phyloP scores from a whole-genome alignment of 2,113 vertebrate genomes.

The Zingel zingel region DNA sequence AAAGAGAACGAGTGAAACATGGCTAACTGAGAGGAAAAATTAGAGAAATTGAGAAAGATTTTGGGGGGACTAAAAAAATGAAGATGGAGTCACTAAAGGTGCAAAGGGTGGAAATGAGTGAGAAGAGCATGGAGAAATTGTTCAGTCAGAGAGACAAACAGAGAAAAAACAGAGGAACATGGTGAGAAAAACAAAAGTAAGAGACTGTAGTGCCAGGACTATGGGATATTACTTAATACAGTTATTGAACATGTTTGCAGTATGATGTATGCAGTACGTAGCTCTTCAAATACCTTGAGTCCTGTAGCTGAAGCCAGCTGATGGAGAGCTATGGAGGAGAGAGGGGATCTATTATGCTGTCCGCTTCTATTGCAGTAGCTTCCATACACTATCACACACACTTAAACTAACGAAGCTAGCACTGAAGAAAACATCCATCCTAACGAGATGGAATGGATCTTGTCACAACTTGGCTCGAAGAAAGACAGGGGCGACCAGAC shows the following conservation, averaged over 20 bases:
- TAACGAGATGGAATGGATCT: conserved; percentile 13
- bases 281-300: conserved; percentile 25
- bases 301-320: conserved; percentile 28
- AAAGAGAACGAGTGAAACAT: not conserved
- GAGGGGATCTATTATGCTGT: conserved; percentile 20
- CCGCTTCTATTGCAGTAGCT: conserved; percentile 14
- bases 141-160: conserved; percentile 8
- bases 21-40: conserved; percentile 30
- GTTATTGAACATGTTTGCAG: conserved; percentile 24
- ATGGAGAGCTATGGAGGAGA: not conserved
- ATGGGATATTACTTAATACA: conserved; percentile 3
- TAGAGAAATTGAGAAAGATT: conserved; percentile 10
- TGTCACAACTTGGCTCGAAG: conserved; percentile 7
- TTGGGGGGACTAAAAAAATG: not conserved
- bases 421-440: conserved; percentile 26
- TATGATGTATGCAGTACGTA: not conserved
- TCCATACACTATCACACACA: conserved; percentile 19
- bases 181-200: not conserved
- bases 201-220: not conserved
- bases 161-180: not conserved
- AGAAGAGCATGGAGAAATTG: not conserved
- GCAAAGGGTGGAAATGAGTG: not conserved
- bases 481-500: not conserved
- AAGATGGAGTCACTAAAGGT: not conserved
- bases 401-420: conserved; percentile 1